Evolutionary conservation across 2,113 vertebrate species (phyloP), one percentile per base, ranked within the genome.

Genomic region (Oryzias woworae): DNA sequence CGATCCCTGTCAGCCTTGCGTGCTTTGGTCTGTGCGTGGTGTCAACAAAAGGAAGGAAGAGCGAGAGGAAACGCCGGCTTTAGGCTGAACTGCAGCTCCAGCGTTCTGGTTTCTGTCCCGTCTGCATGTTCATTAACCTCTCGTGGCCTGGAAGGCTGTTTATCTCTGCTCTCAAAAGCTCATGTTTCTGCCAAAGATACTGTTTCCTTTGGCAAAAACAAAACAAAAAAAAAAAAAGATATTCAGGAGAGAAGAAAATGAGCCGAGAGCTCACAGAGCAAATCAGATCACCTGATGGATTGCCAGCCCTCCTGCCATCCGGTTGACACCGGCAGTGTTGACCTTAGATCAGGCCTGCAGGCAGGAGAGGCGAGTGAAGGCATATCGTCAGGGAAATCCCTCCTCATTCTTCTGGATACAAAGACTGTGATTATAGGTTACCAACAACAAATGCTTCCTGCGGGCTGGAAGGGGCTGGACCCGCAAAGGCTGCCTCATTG

Each of bases 401-500:
- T 75, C 61, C 73, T 86, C 87, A 86, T 85, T 83, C 85, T 73
- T 85, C 57, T 43, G 58, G 18, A 69, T 71, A 86, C 85, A 86
- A 87, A 88, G 80, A 59, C 68, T 62, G 62, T 89, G 83, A 88
- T 90, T 84, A 89, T 61, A 82, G 76, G 81, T 78, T 85, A 66
- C 66, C 67, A 62, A 71, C 64, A 84, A 85, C 78, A 84, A 82
- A 81, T 28, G 79, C 75, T 87, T 89, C 87, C 87, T 89, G 85
- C 73, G 23, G 43, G 65, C 23, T 64, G 62, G 63, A 75, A 70
- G 28, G 54, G 44, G 36, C 66, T 74, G 59, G 73, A 58, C 60
- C 69, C 71, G 78, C 65, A 77, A 46, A 77, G 71, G 78, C 58
- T 14, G 71, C 61, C 68, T 75, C 63, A 84, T 84, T 89, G 84